These are phyloP conservation scores for Ursus arctos DNA, from an alignment of 2,113 vertebrate genomes.

Conservation along the genomic window DNA sequence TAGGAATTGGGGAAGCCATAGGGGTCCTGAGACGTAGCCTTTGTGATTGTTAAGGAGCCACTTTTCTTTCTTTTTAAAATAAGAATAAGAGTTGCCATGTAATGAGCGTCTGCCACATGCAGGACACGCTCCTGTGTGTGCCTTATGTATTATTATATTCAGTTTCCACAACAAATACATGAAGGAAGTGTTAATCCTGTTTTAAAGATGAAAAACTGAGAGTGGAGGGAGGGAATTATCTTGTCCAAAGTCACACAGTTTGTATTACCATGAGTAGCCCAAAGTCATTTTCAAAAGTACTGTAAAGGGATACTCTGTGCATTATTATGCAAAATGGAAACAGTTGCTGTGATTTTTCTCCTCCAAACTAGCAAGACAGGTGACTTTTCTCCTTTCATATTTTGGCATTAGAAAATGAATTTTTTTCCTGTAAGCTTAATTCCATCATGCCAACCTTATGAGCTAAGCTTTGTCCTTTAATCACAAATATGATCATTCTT, in stretches of 20 bases:
- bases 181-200: neutral
- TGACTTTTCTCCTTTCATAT: neutral
- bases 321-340: conserved; percentile 10
- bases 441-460: neutral
- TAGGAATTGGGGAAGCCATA: neutral
- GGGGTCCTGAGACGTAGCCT: neutral
- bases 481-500: neutral
- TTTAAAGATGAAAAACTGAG: conserved; percentile 7
- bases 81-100: neutral
- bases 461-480: neutral
- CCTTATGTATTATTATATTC: neutral
- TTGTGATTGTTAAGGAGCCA: neutral
- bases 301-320: neutral
- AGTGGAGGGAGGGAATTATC: neutral
- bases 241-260: neutral
- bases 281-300: neutral
- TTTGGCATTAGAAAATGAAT: neutral
- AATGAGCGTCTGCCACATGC: neutral
- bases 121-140: neutral
- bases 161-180: neutral
- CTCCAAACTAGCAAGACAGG: neutral
- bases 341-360: neutral
- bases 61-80: neutral
- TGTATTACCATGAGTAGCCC: neutral
- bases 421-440: neutral